Evolutionary conservation across 2,113 vertebrate species (phyloP).

Genomic region (Tor tambroides): DNA sequence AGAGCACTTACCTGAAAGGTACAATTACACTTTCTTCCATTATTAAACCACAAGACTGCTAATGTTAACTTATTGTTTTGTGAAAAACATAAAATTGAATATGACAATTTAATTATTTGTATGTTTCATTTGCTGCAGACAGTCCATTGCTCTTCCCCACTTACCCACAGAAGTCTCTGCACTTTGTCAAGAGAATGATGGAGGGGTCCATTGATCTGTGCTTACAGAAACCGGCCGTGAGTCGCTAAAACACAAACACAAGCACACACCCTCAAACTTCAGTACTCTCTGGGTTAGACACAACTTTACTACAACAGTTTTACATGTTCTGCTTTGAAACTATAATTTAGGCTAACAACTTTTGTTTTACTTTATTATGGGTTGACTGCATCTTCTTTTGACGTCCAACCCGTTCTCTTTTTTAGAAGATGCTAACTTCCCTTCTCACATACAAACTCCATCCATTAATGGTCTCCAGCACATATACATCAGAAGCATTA

Average conservation of each 20-base stretch:
- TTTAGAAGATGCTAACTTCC: neutral
- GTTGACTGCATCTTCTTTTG: neutral
- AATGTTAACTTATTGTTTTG: neutral
- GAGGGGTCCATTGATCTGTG: constrained; percentile 89
- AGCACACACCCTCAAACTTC: neutral
- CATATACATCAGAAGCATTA: neutral
- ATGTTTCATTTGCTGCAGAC: constrained; percentile 73
- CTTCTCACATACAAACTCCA: neutral
- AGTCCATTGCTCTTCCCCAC: constrained; percentile 95
- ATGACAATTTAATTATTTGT: neutral
- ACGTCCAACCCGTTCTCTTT: neutral
- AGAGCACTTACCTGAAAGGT: constrained; percentile 90
- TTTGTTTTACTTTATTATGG: constrained; percentile 24
- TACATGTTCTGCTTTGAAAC: constrained; percentile 5
- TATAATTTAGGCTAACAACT: neutral
- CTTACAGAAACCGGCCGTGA: constrained; percentile 93
- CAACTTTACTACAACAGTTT: neutral
- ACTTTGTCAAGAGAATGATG: constrained; percentile 96
- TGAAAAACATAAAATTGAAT: neutral
- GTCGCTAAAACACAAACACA: constrained; percentile 60
- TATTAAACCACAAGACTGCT: neutral
- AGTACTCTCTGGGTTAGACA: neutral
- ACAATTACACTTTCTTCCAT: constrained; percentile 28
- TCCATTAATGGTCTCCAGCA: neutral
- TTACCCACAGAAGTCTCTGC: constrained; percentile 92